Conservation (phyloP, 2,888 invertebrate species). For the Dexiosoma caninum region DNA sequence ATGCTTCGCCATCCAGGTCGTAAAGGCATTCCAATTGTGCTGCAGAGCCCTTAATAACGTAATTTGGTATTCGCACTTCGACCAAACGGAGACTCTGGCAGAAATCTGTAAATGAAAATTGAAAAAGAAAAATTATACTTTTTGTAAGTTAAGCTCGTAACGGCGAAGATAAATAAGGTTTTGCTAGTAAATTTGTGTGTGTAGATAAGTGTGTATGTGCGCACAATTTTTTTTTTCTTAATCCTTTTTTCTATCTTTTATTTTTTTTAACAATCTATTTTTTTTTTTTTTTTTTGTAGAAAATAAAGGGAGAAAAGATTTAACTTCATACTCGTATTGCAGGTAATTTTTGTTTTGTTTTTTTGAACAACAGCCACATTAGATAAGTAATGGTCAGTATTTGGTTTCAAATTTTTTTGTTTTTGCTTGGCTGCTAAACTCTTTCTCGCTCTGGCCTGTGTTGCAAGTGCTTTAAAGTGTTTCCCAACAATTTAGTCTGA, state of each 20-base stretch:
- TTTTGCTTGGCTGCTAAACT: neutral
- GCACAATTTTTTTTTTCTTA: no score
- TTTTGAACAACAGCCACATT: constrained; percentile 18
- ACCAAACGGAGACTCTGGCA: constrained; percentile 83
- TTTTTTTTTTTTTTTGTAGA: neutral
- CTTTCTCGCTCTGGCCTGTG: neutral
- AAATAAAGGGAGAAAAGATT: neutral
- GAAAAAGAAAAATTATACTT: constrained; percentile 11
- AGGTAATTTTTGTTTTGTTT: constrained; percentile 4
- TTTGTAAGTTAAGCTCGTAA: constrained; percentile 50
- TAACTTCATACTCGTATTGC: constrained; percentile 12
- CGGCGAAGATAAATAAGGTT: constrained; percentile 56
- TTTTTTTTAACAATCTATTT: neutral
- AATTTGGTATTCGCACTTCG: constrained; percentile 88
- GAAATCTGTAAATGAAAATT: constrained; percentile 74
- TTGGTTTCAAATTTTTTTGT: constrained; percentile 26
- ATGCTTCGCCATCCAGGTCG: constrained; percentile 88
- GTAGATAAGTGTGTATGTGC: no score
- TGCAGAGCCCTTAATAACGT: constrained; percentile 87
- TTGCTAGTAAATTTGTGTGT: constrained; percentile 41
- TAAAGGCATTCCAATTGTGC: constrained; percentile 89
- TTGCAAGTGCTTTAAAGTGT: constrained; percentile 39
- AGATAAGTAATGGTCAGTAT: constrained; percentile 58
- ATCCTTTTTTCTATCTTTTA: neutral
- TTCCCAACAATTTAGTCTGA: constrained; percentile 34